Base-by-base conservation (phyloP, 1,140 invertebrate genomes). In the Tetragonula clypearis region DNA sequence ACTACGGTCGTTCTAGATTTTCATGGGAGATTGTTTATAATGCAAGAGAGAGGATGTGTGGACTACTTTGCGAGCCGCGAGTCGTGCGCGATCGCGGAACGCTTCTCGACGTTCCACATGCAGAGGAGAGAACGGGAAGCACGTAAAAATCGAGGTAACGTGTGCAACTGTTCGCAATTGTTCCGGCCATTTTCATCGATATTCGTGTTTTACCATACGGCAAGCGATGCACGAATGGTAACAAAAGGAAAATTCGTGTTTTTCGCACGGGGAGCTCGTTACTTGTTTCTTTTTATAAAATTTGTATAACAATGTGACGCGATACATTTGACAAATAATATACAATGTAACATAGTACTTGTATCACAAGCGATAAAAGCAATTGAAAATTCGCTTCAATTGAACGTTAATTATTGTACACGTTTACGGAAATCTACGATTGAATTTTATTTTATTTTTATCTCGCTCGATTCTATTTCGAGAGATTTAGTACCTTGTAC, bases 21-120 rank as follows among this genome's bases (percentile, higher is more conserved):
- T 92, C 93, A 91, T 88, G 84, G 90, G 91, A 93, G 92, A 94
- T 93, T 94, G 93, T 94, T 94, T 94, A 93, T 93, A 89, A 93
- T 92, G 91, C 91, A 93, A 92, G 90, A 90, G 92, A 93, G 90
- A 93, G 92, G 92, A 93, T 93, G 90, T 90, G 90, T 94, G 92
- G 88, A 93, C 93, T 94, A 94, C 92, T 93, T 94, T 84, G 81
- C 78, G 75, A 91, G 75, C 68, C 73, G 78, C 84, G 84, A 79
- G 78, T 77, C 65, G 81, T 73, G 86, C 74, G 71, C 69, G 87
- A 79, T 86, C 79, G 60, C 65, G 75, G 84, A 86, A 86, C 80
- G 68, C 66, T 77, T 49, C 30, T 30, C 86, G 81, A 86, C 85
- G 88, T 87, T 89, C 88, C 82, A 86, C 87, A 89, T 93, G 85